Evolutionary conservation across 2,888 invertebrate genomes (phyloP).

Genomic region (Orchesellides sinensis): DNA sequence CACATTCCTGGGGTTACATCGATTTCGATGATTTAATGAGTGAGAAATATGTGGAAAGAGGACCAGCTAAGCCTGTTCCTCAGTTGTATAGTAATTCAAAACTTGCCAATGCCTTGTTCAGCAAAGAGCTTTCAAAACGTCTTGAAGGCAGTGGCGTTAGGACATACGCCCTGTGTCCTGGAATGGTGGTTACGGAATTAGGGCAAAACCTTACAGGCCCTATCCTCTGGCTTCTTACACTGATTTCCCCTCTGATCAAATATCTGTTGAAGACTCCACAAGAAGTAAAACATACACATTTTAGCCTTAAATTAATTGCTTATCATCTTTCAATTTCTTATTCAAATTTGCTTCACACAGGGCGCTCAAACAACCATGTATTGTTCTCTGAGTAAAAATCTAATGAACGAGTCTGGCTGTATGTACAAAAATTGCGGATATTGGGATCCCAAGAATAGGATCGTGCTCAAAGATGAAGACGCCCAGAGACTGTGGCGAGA

Average conservation of each 20-base stretch:
- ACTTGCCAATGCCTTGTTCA: conserved; percentile 77
- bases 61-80: not conserved
- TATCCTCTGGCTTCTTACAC: conserved; percentile 1
- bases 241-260: conserved; percentile 32
- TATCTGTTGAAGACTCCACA: conserved; percentile 55
- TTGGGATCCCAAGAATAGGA: conserved; percentile 78
- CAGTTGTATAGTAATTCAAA: conserved; percentile 76
- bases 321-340: not conserved
- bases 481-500: conserved; percentile 85
- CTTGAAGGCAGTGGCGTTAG: conserved; percentile 74
- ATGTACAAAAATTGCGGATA: conserved; percentile 86
- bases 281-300: conserved; percentile 42
- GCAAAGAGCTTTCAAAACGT: conserved; percentile 75
- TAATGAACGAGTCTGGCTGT: conserved; percentile 83
- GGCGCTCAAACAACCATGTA: conserved; percentile 88
- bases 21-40: conserved; percentile 75
- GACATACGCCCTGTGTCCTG: conserved; percentile 68
- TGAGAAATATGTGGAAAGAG: conserved; percentile 59
- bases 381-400: conserved; percentile 85
- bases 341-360: conserved; percentile 79
- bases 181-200: conserved; percentile 68
- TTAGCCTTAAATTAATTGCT: not conserved
- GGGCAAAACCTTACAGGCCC: conserved; percentile 49
- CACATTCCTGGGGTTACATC: conserved; percentile 76
- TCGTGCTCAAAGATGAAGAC: conserved; percentile 81